These are phyloP conservation scores for Triplophysa siluroides DNA, from an alignment of 2,113 vertebrate species.

Conservation along the genomic window DNA sequence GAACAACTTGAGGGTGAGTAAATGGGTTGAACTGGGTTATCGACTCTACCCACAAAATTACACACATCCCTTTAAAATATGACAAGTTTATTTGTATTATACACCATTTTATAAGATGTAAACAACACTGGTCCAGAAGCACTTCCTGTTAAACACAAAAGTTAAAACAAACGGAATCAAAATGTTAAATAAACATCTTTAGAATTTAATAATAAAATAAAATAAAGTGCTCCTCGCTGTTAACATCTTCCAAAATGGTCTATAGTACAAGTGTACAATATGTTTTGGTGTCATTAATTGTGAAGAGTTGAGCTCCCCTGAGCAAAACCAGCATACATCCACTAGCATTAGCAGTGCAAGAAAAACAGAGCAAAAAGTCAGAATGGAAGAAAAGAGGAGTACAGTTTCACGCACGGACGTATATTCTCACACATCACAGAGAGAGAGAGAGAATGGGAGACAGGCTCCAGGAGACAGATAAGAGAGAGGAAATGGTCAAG, in stretches of 20 bases:
- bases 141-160: too few relatives aligned
- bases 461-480: conserved; percentile 6
- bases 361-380: conserved; percentile 58
- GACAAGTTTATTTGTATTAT: not conserved
- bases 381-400: conserved; percentile 49
- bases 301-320: conserved; percentile 74
- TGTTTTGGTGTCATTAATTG: conserved; percentile 2
- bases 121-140: too few relatives aligned
- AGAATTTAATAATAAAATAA: too few relatives aligned
- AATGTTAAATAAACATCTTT: too few relatives aligned
- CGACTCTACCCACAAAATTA: not conserved
- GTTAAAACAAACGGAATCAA: too few relatives aligned
- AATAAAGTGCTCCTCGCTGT: too few relatives aligned
- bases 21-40: too few relatives aligned
- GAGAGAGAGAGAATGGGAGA: conserved; percentile 19
- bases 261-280: not conserved
- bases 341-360: conserved; percentile 67
- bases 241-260: not conserved
- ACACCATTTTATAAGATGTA: too few relatives aligned
- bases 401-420: conserved; percentile 46
- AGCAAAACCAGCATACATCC: conserved; percentile 71
- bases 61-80: not conserved
- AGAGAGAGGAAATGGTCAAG: conserved; percentile 32
- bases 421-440: conserved; percentile 33
- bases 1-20: too few relatives aligned